A percentile compares a stretch with the other conserved stretches of the same genome.
phyloP scores from a whole-genome alignment of 2,797 vertebrate genomes.

The Cheirogaleus major region DNA sequence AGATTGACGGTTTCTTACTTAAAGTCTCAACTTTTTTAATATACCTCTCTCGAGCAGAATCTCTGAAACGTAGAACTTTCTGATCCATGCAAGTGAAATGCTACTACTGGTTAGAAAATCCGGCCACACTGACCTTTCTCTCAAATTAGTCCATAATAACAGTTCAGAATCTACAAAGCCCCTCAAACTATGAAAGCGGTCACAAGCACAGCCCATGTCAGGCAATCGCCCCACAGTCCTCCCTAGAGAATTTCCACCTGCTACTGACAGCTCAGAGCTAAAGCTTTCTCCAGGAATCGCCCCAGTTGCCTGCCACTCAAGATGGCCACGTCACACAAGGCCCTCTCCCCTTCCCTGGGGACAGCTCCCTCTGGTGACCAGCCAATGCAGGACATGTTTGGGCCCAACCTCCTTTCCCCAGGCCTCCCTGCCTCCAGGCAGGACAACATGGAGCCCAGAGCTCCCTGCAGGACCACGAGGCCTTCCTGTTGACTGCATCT shows the following conservation, averaged over 20 bases:
- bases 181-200: neutral
- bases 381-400: rapidly evolving
- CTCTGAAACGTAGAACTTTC: neutral
- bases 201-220: neutral
- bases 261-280: neutral
- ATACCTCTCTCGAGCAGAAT: neutral
- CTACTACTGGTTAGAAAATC: neutral
- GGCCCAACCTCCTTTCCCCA: neutral
- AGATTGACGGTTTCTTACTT: neutral
- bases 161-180: neutral
- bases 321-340: no score
- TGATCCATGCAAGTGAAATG: neutral
- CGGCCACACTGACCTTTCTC: neutral
- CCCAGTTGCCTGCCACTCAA: neutral
- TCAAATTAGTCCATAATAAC: neutral
- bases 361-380: neutral
- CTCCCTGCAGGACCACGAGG: neutral
- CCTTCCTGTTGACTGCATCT: neutral
- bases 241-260: neutral
- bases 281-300: neutral
- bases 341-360: neutral
- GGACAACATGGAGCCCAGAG: neutral
- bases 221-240: neutral
- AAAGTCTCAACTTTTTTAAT: neutral
- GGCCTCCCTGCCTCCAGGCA: neutral